Percentiles rank a stretch among this genome's conserved stretches.
Evolutionary conservation across 1,140 invertebrate species (phyloP).

Genomic region (Drosophila prosaltans): DNA sequence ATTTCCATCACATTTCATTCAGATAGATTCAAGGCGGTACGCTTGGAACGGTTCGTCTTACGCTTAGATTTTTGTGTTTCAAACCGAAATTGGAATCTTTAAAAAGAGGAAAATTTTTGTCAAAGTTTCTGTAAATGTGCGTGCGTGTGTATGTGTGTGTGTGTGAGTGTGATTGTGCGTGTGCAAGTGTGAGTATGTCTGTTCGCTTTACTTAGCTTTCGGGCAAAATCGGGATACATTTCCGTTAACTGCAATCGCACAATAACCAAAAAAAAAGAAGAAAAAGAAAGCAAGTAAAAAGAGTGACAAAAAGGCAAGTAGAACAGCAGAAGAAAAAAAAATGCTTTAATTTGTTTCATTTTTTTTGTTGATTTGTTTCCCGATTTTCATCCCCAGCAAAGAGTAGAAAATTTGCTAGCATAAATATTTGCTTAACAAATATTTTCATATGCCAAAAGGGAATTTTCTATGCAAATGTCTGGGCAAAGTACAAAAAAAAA

Average conservation of each 20-base stretch:
- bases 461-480: conserved; percentile 69
- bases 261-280: conserved; percentile 13
- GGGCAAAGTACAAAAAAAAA: conserved; percentile 17
- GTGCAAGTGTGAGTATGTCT: conserved; percentile 49
- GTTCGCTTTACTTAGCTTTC: conserved; percentile 59
- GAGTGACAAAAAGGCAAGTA: conserved; percentile 15
- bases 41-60: not conserved
- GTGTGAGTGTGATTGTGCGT: conserved; percentile 22
- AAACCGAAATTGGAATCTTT: conserved; percentile 15
- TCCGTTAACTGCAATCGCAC: conserved; percentile 53
- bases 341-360: conserved; percentile 6
- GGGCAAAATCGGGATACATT: conserved; percentile 75
- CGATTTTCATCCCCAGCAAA: conserved; percentile 26
- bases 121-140: conserved; percentile 14
- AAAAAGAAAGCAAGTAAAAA: conserved; percentile 26
- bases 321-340: conserved; percentile 15
- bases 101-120: conserved; percentile 9
- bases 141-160: conserved; percentile 21
- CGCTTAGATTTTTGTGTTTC: conserved; percentile 5
- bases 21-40: conserved; percentile 8
- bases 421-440: conserved; percentile 67
- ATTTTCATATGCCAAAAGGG: conserved; percentile 35
- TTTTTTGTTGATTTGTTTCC: conserved; percentile 7
- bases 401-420: conserved; percentile 38
- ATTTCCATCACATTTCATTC: conserved; percentile 34